Evolutionary conservation across 2,888 invertebrate species (phyloP), one percentile per base, ranked within the genome.

Genomic region (Trisateles emortualis): DNA sequence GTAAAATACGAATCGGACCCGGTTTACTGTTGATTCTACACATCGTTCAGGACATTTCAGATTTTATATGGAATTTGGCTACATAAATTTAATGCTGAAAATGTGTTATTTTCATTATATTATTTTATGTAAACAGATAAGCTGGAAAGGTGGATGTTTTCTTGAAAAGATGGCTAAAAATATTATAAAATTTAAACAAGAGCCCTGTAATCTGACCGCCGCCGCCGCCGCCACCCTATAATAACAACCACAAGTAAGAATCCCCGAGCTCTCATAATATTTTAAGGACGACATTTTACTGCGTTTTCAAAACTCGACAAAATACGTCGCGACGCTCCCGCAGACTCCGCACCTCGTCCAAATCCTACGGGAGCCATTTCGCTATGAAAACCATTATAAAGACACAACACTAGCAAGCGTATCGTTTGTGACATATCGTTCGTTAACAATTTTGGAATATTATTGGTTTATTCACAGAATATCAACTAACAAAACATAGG

Each of bases 251-350:
- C 13, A 32, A 14, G 33, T 5, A 13, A 9, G 14, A 33, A 3
- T 39, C 22, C 39, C 39, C 6, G 22, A 3, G 22, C 39, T 13
- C 39, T 39, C 22, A 22, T 39, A 39, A 39, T 39, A 39, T 22
- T 22, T 39, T 39, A 39, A 39, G 22, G 39, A 39, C 10, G 8
- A 16, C 5, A 13, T 39, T 39, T 39, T 22, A 39, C 22, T 39
- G 22, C 22, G 6, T 39, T 22, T 4, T 39, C 39, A 22, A 13
- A 39, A 39, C 11, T 13, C 24, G 39, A 22, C 39, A 22, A 19
- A 39, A 38, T 19, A 38, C 36, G 4, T 4, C 19, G 36, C 10
- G 36, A 19, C 9, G 8, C 6, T 8, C 3, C 11, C 35, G 35
- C 35, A n/a, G 35, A 11, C 35, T 0, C 3, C 26, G 26, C 17